Conservation (phyloP, 2,797 vertebrate species). For the Sphenopsis melanotis region DNA sequence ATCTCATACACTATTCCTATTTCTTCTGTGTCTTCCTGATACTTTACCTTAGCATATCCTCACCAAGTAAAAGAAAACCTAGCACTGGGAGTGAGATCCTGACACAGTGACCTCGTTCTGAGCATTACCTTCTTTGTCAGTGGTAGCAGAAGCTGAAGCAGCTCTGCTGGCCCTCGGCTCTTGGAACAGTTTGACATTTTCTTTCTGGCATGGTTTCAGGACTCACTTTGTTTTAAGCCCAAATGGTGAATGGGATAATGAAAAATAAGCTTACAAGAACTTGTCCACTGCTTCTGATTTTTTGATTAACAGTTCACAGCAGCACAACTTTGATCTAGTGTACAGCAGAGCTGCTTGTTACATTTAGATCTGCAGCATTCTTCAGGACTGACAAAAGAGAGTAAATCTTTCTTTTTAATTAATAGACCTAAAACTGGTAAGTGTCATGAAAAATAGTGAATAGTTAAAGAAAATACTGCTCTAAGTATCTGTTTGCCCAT, state of each 20-base stretch:
- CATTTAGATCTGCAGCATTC: background rate
- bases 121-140: constrained; percentile 38
- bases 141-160: constrained; percentile 28
- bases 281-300: constrained; percentile 51
- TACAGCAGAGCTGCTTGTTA: constrained; percentile 23
- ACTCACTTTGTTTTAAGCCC: constrained; percentile 31
- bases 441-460: background rate
- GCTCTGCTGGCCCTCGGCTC: constrained; percentile 11
- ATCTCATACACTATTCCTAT: background rate
- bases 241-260: background rate
- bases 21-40: background rate
- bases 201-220: constrained; percentile 25
- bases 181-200: constrained; percentile 52
- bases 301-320: constrained; percentile 42
- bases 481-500: background rate
- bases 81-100: constrained; percentile 39
- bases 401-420: constrained; percentile 10
- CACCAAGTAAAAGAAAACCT: background rate
- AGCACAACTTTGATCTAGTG: constrained; percentile 51
- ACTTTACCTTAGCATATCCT: background rate
- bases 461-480: background rate
- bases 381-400: background rate
- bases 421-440: constrained; percentile 40
- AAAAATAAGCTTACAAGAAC: constrained; percentile 57
- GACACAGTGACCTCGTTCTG: constrained; percentile 75